Base-by-base conservation (phyloP, 2,113 vertebrate species). In the Gymnogyps californianus region DNA sequence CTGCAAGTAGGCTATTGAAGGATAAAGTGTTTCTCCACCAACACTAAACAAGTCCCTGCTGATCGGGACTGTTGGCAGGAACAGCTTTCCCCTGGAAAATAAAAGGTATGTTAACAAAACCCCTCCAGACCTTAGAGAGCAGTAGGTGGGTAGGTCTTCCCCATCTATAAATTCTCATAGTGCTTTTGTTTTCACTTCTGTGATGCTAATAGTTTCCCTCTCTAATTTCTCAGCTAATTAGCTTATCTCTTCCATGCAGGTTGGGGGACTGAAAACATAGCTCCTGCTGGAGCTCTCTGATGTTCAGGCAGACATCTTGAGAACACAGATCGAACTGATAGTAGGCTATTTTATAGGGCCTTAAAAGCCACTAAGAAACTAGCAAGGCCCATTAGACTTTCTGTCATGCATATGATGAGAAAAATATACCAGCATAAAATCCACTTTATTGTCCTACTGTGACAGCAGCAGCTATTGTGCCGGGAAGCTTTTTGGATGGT, bases 301-400 rank as follows among this genome's bases (percentile, higher is more conserved):
- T 97, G 98, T 98, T 97, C 94, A 96, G 95, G 96, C 93, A 98
- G 98, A 98, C 98, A 98, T 98, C 97, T 98, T 96, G 96, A 91
- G 97, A 98, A 98, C 98, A 98, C 88, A 97, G 97, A 98, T 98
- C 6, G 4, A 97, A 96, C 96, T 94, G 98, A 98, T 98, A 98
- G 95, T 16, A 61, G 87, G 97, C 96, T 97, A 98, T 83, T 97
- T 98, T 98, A 98, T 96, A 98, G 96, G 98, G 89, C 83, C 97
- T 96, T 98, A 97, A 98, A 98, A 98, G 98, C 98, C 98, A 98
- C 98, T 98, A 98, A 99, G 98, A 99, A 98, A 98, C 97, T 98
- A 98, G 98, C 98, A 98, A 98, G 98, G 97, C 88, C 99, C 98
- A 99, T 99, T 99, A 99, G 98, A 98, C 98, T 98, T 99, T 99